phyloP scores from a whole-genome alignment of 2,888 invertebrate species.

The Xestia c-nigrum region DNA sequence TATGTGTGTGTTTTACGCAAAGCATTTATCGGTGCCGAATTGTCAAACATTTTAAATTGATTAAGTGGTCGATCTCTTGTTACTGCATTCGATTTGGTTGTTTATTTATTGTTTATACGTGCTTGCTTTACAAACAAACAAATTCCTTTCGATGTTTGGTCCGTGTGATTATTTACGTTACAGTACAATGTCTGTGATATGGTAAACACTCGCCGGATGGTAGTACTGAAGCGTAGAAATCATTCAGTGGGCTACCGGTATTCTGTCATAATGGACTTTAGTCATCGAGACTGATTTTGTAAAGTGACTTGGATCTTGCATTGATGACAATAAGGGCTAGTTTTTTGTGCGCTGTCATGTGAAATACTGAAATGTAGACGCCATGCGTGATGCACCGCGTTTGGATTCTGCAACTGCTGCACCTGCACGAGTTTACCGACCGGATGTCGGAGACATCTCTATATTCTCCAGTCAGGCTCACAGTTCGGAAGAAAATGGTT shows the following conservation, averaged over 20 bases:
- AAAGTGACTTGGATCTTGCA: conserved; percentile 40
- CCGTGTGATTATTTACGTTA: conserved; percentile 82
- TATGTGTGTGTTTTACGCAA: conserved; percentile 17
- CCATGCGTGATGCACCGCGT: conserved; percentile 69
- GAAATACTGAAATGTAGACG: conserved; percentile 70
- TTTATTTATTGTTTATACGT: conserved; percentile 55
- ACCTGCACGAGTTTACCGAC: conserved; percentile 68
- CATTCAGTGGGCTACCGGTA: conserved; percentile 49
- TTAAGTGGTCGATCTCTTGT: conserved; percentile 62
- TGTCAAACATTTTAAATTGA: conserved; percentile 43
- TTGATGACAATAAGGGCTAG: conserved; percentile 49
- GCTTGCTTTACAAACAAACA: conserved; percentile 81
- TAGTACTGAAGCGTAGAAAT: conserved; percentile 64
- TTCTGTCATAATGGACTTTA: conserved; percentile 47
- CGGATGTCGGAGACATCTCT: conserved; percentile 67
- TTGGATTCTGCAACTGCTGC: conserved; percentile 69
- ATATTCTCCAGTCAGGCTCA: conserved; percentile 70
- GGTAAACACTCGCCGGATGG: conserved; percentile 85
- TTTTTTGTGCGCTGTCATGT: conserved; percentile 56
- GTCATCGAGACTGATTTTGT: conserved; percentile 39
- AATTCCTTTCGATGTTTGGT: conserved; percentile 81
- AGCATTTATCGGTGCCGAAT: conserved; percentile 31
- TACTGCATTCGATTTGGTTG: conserved; percentile 67
- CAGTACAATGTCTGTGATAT: conserved; percentile 77
- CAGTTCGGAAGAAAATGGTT: conserved; percentile 73